Percentiles rank a stretch among this genome's conserved stretches.
These are phyloP conservation scores for Marronus borbonicus DNA, from an alignment of 2,888 invertebrate species.

Conservation along the genomic window DNA sequence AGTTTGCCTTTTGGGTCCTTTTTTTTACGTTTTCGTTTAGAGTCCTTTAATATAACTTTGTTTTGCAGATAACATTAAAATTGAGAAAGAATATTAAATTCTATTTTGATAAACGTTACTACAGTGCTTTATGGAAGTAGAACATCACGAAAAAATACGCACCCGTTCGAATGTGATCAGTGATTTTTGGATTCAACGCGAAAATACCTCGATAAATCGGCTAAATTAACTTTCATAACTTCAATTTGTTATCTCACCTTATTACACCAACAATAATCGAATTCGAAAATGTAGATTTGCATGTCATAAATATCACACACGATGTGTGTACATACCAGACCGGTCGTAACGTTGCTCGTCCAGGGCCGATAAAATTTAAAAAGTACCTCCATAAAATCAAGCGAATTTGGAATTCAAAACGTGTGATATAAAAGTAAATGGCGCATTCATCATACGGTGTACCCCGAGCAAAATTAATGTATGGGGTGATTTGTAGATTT, in stretches of 20 bases:
- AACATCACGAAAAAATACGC: too few species aligned
- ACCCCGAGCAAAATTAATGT: neutral
- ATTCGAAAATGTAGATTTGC: conserved; percentile 17
- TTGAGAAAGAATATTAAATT: too few species aligned
- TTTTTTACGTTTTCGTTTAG: too few species aligned
- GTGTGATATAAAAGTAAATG: conserved; percentile 30
- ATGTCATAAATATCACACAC: conserved; percentile 17
- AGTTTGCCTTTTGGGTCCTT: too few species aligned
- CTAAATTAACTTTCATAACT: conserved; percentile 3
- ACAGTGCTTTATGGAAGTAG: too few species aligned
- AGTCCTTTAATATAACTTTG: too few species aligned
- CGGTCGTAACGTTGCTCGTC: neutral
- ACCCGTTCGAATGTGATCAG: neutral
- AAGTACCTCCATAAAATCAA: conserved; percentile 24
- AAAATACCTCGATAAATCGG: conserved; percentile 12
- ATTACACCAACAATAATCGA: conserved; percentile 18
- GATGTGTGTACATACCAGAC: neutral
- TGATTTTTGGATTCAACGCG: neutral
- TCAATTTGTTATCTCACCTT: conserved; percentile 9
- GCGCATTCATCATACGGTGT: conserved; percentile 28
- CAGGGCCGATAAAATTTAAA: conserved; percentile 23
- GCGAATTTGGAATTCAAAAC: conserved; percentile 26
- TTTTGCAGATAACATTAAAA: too few species aligned
- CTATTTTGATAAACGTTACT: too few species aligned
- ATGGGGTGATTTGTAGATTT: conserved; percentile 18